A percentile compares a stretch with the other conserved stretches of the same genome.
These are phyloP conservation scores for Tinamus major DNA, from an alignment of 2,797 vertebrate genomes.

Conservation along the genomic window DNA sequence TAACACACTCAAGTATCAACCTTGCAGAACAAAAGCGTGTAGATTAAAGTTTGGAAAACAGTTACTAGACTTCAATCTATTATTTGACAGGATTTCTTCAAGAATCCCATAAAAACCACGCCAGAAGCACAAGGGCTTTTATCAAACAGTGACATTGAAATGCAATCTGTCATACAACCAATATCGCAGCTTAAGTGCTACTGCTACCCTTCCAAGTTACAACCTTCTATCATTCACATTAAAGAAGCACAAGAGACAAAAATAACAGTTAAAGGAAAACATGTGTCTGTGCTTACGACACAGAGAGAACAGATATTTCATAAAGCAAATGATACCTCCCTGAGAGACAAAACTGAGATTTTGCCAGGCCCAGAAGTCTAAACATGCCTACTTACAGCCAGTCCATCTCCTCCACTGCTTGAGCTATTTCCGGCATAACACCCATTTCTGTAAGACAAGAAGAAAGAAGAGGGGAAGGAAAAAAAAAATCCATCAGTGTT, in stretches of 20 bases:
- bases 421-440: conserved; percentile 97
- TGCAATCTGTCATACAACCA: neutral
- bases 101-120: neutral
- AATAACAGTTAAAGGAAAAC: neutral
- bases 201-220: neutral
- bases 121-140: neutral
- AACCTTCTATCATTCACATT: neutral
- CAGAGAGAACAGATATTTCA: neutral
- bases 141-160: neutral
- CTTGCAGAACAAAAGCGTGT: neutral
- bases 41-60: neutral
- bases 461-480: neutral
- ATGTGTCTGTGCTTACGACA: neutral
- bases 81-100: neutral
- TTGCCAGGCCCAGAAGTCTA: neutral
- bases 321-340: rapidly evolving
- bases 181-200: neutral
- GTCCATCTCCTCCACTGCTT: conserved; percentile 97
- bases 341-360: neutral
- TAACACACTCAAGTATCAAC: neutral
- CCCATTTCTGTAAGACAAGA: conserved; percentile 87
- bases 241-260: rapidly evolving
- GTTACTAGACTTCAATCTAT: neutral
- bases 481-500: neutral
- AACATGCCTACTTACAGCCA: conserved; percentile 91